Percentiles rank a stretch among this genome's conserved stretches.
Conservation (phyloP, 2,113 vertebrate species). For the Oryzias javanicus region DNA sequence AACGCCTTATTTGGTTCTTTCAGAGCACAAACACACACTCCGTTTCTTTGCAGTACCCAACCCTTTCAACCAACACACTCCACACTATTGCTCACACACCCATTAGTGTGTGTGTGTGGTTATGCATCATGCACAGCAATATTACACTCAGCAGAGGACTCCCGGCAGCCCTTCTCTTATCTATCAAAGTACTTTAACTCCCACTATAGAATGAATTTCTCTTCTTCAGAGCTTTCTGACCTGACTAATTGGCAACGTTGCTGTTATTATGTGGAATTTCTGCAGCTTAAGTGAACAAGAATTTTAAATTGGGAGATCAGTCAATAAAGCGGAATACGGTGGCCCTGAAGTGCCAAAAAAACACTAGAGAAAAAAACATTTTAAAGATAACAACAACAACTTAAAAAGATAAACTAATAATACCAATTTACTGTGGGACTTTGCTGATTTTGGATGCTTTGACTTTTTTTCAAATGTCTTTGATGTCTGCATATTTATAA, state of each 20-base stretch:
- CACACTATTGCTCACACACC: constrained; percentile 26
- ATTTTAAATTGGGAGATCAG: neutral
- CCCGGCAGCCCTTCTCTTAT: constrained; percentile 63
- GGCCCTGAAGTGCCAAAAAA: too few relatives aligned
- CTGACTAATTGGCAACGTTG: constrained; percentile 43
- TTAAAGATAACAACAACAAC: too few relatives aligned
- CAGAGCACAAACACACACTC: constrained; percentile 17
- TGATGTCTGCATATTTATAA: too few relatives aligned
- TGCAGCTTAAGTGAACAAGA: constrained; percentile 23
- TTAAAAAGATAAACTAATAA: too few relatives aligned
- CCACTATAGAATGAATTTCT: constrained; percentile 66
- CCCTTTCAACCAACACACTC: too few relatives aligned
- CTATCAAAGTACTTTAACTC: constrained; percentile 61
- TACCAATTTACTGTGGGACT: too few relatives aligned
- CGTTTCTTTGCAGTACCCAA: constrained; percentile 30
- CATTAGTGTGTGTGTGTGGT: constrained; percentile 44
- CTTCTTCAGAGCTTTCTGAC: constrained; percentile 57
- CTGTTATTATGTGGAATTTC: constrained; percentile 43
- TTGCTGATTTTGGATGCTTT: too few relatives aligned
- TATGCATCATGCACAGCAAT: constrained; percentile 47
- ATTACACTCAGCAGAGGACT: constrained; percentile 40
- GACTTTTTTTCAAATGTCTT: too few relatives aligned
- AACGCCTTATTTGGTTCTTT: constrained; percentile 70
- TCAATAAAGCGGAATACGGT: neutral
- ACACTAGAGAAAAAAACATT: too few relatives aligned